Conservation (phyloP, 2,113 vertebrate genomes). For the Pontoporia blainvillei region DNA sequence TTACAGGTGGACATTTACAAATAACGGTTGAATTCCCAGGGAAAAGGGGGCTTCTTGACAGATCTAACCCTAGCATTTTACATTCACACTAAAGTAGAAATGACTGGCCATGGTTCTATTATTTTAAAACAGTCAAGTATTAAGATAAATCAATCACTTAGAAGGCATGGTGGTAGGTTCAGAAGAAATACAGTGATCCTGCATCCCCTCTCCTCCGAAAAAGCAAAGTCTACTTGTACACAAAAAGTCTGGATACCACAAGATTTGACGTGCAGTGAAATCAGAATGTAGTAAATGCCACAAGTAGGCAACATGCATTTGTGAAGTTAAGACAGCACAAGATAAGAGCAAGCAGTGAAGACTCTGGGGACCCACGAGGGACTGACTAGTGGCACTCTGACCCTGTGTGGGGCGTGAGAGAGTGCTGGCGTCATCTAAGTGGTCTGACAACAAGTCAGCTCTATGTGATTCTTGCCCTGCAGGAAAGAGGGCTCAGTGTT, state of each 20-base stretch:
- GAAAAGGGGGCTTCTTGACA: neutral
- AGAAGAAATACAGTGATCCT: neutral
- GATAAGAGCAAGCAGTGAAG: neutral
- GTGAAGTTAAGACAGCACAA: neutral
- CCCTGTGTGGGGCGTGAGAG: neutral
- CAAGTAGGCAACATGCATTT: rapidly evolving
- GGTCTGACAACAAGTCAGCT: neutral
- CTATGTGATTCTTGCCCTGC: neutral
- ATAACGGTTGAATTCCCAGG: slow-evolving; percentile 24
- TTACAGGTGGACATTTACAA: slow-evolving; percentile 20
- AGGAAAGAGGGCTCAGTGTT: neutral
- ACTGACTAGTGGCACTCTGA: neutral
- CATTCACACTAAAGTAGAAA: neutral
- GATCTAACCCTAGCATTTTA: slow-evolving; percentile 1
- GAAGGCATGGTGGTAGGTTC: neutral
- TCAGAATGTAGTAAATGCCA: neutral
- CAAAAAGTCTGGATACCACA: neutral
- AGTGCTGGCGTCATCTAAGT: neutral
- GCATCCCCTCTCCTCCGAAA: neutral
- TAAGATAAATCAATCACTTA: neutral
- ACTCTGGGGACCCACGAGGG: rapidly evolving
- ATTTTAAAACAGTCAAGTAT: neutral
- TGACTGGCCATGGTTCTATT: neutral
- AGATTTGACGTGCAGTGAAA: neutral
- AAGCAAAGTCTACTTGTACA: neutral